Base-by-base conservation (phyloP, 2,888 invertebrate species). In the Stenurella melanura region DNA sequence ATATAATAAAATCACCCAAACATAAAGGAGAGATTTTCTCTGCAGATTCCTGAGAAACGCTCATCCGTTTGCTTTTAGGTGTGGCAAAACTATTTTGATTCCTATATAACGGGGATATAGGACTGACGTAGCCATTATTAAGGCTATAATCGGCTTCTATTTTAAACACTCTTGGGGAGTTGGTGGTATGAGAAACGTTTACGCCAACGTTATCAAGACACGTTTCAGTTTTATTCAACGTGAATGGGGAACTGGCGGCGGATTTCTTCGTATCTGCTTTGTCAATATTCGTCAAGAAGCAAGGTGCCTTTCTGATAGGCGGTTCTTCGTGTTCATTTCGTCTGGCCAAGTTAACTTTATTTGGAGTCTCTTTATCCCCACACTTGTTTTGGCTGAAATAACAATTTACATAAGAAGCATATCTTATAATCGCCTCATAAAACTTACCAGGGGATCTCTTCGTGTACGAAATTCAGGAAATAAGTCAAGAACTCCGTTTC, bases 381-480 rank as follows among this genome's bases (percentile, higher is more conserved):
- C 61, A 69, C 42, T 75, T 79, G 42, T 58, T 66, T n/a, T 76
- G 73, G 60, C 80, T 83, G 74, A 77, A 80, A 80, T 73, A 30
- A 57, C 1, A 17, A 34, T 70, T 68, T 60, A 34, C 57, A 12
- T 18, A 38, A n/a, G 34, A 21, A 42, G 56, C 17, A 63, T 26
- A 26, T 5, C 17, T 5, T 17, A 58, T 34, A 34, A 34, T 34
- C 30, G 26, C 30, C 5, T 17, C n/a, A 18, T 21, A 4, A 57
- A 54, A 84, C 84, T 74, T 85, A 89, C 88, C 84, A 81, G 38
- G 82, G 81, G 21, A 86, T 84, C 67, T 87, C 85, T 66, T 88
- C 88, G 77, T 89, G 89, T 18, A 89, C 80, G 78, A 84, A 87
- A 83, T 90, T 89, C 4, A 90, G 80, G 77, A 90, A 88, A 81